A percentile compares a stretch with the other conserved stretches of the same genome.
Conservation (phyloP, 2,797 vertebrate species). For the Rhynchonycteris naso region DNA sequence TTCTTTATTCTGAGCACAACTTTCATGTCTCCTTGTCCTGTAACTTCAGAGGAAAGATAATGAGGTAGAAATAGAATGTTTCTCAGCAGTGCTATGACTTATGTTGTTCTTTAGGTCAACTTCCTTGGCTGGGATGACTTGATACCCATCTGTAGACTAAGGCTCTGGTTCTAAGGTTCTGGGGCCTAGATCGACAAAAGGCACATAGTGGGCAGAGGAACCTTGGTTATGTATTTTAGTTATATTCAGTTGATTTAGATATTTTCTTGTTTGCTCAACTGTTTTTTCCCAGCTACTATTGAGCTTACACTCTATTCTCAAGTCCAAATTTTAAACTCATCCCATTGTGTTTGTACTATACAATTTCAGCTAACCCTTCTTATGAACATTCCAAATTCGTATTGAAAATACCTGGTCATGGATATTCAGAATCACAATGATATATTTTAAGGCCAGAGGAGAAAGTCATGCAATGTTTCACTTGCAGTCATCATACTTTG, state of each 20-base stretch:
- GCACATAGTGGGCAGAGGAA: neutral
- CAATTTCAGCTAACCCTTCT: neutral
- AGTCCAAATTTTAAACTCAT: neutral
- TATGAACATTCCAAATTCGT: neutral
- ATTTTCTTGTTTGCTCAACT: neutral
- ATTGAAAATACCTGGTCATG: neutral
- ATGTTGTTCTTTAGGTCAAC: neutral
- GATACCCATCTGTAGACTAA: neutral
- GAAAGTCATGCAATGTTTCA: neutral
- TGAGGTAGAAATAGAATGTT: neutral
- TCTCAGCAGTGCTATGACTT: neutral
- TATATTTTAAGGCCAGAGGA: neutral
- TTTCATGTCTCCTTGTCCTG: neutral
- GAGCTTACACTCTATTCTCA: neutral
- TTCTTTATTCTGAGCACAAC: neutral
- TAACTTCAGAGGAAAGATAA: neutral
- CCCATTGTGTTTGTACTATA: neutral
- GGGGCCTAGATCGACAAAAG: neutral
- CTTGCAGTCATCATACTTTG: neutral
- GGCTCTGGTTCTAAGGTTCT: neutral
- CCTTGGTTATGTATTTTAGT: neutral
- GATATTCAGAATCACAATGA: neutral
- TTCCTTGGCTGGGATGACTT: neutral
- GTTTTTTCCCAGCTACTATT: neutral
- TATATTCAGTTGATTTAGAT: neutral